Percentiles rank a stretch among this genome's conserved stretches.
These are phyloP conservation scores for Drosophila koepferae DNA, from an alignment of 2,888 invertebrate species.

Conservation along the genomic window DNA sequence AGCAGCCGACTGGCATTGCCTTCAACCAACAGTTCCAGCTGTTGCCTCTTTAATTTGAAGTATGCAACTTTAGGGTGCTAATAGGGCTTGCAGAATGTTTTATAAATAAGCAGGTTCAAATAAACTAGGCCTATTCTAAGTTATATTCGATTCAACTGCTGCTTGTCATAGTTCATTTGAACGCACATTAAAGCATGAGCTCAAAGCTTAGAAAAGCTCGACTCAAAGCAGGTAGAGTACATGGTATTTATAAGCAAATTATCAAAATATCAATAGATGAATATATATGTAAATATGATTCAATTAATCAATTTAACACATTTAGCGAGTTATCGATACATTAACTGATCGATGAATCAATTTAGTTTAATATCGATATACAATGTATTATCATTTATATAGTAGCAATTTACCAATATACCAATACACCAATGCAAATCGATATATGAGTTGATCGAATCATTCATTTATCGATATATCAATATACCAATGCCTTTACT, in stretches of 20 bases:
- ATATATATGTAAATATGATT: not conserved
- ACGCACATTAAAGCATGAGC: not conserved
- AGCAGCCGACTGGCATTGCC: not conserved
- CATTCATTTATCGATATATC: too few species aligned
- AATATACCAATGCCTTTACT: not conserved
- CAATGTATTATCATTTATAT: too few species aligned
- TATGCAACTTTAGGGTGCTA: not conserved
- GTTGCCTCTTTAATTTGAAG: constrained; percentile 14
- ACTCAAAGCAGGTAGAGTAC: not conserved
- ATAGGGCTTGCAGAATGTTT: not conserved
- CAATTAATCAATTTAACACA: not conserved
- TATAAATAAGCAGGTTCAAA: not conserved
- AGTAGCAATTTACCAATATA: not conserved
- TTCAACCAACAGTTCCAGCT: constrained; percentile 20
- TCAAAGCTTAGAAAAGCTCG: not conserved
- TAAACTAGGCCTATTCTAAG: not conserved
- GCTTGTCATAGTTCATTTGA: not conserved
- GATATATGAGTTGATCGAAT: too few species aligned
- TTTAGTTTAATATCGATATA: too few species aligned
- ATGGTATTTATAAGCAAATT: not conserved
- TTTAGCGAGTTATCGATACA: too few species aligned
- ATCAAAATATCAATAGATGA: not conserved
- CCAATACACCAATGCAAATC: not conserved
- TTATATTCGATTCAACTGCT: not conserved
- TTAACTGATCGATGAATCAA: too few species aligned